Conservation (phyloP, 2,797 vertebrate genomes). For the Macropus fuliginosus region DNA sequence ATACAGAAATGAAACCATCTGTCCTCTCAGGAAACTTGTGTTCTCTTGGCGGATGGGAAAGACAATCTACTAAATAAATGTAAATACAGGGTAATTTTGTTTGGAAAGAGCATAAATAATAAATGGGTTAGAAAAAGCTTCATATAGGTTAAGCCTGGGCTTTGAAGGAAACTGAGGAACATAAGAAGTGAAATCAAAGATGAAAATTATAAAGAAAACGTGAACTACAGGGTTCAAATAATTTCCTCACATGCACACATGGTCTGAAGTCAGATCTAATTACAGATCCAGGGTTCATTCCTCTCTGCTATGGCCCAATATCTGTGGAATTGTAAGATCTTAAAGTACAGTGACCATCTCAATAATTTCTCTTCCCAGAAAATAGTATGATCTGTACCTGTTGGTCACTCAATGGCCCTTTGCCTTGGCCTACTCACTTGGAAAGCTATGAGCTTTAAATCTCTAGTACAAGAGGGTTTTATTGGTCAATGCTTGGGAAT, state of each 20-base stretch:
- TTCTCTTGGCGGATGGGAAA: not conserved
- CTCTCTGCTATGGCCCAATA: not conserved
- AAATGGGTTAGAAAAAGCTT: not conserved
- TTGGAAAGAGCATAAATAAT: not conserved
- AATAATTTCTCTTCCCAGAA: not conserved
- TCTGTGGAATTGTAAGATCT: not conserved
- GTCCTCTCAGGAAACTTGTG: not conserved
- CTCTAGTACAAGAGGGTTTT: not conserved
- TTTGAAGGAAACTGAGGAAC: not conserved
- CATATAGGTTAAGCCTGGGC: not conserved
- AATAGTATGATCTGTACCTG: not conserved
- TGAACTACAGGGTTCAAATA: not conserved
- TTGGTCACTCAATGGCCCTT: not conserved
- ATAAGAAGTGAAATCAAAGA: not conserved
- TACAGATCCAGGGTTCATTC: not conserved
- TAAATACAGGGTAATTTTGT: not conserved
- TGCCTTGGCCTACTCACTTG: not conserved
- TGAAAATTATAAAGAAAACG: not conserved
- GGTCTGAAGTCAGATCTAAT: not conserved
- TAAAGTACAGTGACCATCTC: not conserved
- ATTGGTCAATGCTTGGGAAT: not conserved
- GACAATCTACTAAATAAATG: not conserved
- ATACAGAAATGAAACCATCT: not conserved
- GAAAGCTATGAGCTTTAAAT: not conserved
- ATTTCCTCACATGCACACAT: not conserved